phyloP scores from a whole-genome alignment of 2,888 invertebrate species.

The Heliconius charithonia region DNA sequence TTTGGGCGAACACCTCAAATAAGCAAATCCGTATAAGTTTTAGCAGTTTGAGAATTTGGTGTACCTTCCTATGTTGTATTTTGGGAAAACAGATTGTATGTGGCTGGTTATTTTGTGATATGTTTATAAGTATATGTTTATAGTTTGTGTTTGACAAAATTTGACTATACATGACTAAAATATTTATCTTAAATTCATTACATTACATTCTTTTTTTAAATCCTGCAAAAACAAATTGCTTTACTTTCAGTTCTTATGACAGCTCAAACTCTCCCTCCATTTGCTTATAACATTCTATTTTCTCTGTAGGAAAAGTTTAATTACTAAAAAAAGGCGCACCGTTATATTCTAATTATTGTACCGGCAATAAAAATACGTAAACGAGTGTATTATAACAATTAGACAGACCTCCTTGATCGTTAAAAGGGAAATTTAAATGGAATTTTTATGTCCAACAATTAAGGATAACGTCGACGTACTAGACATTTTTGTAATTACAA shows the following conservation, averaged over 20 bases:
- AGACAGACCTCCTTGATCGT: conserved; percentile 83
- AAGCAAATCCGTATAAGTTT: conserved; percentile 44
- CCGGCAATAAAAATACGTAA: conserved; percentile 83
- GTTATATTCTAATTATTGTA: conserved; percentile 84
- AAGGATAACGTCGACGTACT: conserved; percentile 83
- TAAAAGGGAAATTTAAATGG: conserved; percentile 85
- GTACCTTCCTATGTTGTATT: background rate
- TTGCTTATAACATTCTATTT: conserved; percentile 71
- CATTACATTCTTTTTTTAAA: too few relatives aligned
- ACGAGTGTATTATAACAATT: conserved; percentile 84
- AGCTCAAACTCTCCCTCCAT: conserved; percentile 57
- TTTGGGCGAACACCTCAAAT: conserved; percentile 53
- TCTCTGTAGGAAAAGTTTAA: conserved; percentile 75
- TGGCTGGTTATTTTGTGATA: background rate
- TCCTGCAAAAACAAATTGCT: conserved; percentile 79
- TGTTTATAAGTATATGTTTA: too few relatives aligned
- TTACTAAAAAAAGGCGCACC: conserved; percentile 76
- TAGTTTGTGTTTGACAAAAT: too few relatives aligned
- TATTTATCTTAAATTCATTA: too few relatives aligned
- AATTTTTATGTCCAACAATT: conserved; percentile 85
- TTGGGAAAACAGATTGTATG: background rate
- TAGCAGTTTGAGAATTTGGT: conserved; percentile 17
- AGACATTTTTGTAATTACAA: conserved; percentile 85
- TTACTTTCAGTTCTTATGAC: conserved; percentile 81
- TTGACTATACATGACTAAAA: too few relatives aligned